These are phyloP conservation scores for Chalcis sispes DNA, from an alignment of 2,888 invertebrate genomes.

Conservation along the genomic window DNA sequence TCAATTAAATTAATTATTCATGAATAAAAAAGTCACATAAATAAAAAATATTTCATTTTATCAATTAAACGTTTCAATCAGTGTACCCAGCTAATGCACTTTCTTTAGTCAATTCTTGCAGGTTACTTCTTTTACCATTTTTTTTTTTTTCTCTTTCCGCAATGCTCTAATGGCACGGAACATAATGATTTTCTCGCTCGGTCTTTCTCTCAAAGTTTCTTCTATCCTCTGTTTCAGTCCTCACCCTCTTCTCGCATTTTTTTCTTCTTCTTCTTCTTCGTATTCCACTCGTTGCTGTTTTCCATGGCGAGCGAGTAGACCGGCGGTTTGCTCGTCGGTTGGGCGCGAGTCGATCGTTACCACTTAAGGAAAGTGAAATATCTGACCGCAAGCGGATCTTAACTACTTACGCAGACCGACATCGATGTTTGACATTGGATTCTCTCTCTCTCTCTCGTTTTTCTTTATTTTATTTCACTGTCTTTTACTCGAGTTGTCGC, in stretches of 20 bases:
- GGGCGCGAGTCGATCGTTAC: conserved; percentile 50
- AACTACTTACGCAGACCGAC: conserved; percentile 49
- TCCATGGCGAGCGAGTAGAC: background rate
- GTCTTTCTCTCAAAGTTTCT: background rate
- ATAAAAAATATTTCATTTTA: conserved; percentile 16
- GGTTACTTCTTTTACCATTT: background rate
- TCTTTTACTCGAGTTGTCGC: conserved; percentile 1
- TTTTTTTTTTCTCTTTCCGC: conserved; percentile 3
- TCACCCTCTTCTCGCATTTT: background rate
- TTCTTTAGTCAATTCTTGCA: conserved; percentile 10
- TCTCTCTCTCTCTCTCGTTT: conserved; percentile 21
- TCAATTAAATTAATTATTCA: no score
- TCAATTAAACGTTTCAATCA: conserved; percentile 48
- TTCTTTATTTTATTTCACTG: background rate
- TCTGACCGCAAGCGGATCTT: conserved; percentile 58
- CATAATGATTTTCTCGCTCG: conserved; percentile 45
- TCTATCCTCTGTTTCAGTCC: background rate
- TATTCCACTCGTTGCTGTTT: background rate
- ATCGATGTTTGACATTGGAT: conserved; percentile 50
- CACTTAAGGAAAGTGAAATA: conserved; percentile 59
- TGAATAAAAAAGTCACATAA: no score
- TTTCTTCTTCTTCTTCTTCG: background rate
- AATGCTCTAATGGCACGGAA: conserved; percentile 43
- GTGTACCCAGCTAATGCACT: conserved; percentile 43
- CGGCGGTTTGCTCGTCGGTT: conserved; percentile 34